Evolutionary conservation across 1,140 invertebrate genomes (phyloP).

Genomic region (Ptiloglossa arizonensis): DNA sequence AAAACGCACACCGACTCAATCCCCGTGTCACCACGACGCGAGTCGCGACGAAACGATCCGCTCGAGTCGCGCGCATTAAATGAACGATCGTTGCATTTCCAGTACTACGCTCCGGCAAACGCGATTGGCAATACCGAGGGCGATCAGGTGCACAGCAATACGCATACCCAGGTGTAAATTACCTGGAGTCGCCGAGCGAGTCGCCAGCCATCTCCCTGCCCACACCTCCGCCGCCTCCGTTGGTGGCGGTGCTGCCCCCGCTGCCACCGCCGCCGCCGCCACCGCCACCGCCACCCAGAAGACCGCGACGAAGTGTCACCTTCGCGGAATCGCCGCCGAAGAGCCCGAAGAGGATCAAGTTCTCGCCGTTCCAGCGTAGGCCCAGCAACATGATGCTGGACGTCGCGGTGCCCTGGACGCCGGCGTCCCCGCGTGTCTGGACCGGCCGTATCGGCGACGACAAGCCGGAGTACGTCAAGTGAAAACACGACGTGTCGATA

Average conservation of each 20-base stretch:
- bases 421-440: conserved; percentile 77
- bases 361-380: conserved; percentile 50
- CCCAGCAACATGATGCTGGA: conserved; percentile 71
- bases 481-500: conserved; percentile 8
- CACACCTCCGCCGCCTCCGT: conserved; percentile 75
- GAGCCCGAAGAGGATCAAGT: conserved; percentile 64
- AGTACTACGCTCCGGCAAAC: conserved; percentile 91
- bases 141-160: conserved; percentile 89
- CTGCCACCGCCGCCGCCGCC: conserved; percentile 77
- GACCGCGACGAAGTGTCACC: conserved; percentile 77
- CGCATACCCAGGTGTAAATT: conserved; percentile 88
- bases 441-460: conserved; percentile 58
- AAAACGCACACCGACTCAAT: not conserved
- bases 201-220: conserved; percentile 72
- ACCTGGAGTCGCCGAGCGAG: conserved; percentile 63
- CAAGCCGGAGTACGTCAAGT: conserved; percentile 79
- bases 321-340: conserved; percentile 78
- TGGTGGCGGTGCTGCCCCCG: conserved; percentile 58
- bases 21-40: not conserved
- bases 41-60: not conserved
- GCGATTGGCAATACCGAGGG: conserved; percentile 86
- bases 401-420: conserved; percentile 77
- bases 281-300: conserved; percentile 73
- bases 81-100: conserved; percentile 74
- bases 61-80: conserved; percentile 16